Conservation (phyloP, 2,113 vertebrate genomes). For the Ageneiosus marmoratus region DNA sequence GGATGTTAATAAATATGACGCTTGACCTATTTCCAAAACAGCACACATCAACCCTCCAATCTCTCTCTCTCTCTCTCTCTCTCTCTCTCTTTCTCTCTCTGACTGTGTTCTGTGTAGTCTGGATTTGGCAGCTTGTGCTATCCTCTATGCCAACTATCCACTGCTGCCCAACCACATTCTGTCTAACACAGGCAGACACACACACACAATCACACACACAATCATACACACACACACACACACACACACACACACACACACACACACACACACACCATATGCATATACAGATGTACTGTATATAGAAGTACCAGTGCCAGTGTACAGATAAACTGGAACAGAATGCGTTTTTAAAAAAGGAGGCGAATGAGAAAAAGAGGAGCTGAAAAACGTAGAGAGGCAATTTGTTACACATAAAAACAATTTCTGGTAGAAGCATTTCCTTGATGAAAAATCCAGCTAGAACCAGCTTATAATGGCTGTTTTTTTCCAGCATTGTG, state of each 20-base stretch:
- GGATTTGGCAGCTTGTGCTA: constrained; percentile 46
- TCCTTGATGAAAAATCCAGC: constrained; percentile 9
- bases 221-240: constrained; percentile 3
- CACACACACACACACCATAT: constrained; percentile 3
- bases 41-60: constrained; percentile 44
- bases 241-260: constrained; percentile 26
- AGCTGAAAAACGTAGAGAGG: neutral
- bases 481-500: neutral
- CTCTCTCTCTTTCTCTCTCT: constrained; percentile 38
- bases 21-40: constrained; percentile 62
- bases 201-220: constrained; percentile 15
- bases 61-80: constrained; percentile 18
- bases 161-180: constrained; percentile 43
- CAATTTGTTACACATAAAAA: constrained; percentile 5
- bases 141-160: constrained; percentile 48
- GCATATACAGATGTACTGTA: neutral
- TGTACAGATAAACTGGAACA: neutral
- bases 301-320: neutral
- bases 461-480: neutral
- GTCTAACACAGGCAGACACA: constrained; percentile 31
- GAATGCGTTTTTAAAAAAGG: neutral
- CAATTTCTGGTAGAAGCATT: neutral
- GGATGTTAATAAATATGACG: constrained; percentile 60
- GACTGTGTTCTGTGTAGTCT: constrained; percentile 35
- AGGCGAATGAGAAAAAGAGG: neutral